Evolutionary conservation across 1,140 invertebrate species (phyloP), one percentile per base, ranked within the genome.

Genomic region (Macrostomum lignano): DNA sequence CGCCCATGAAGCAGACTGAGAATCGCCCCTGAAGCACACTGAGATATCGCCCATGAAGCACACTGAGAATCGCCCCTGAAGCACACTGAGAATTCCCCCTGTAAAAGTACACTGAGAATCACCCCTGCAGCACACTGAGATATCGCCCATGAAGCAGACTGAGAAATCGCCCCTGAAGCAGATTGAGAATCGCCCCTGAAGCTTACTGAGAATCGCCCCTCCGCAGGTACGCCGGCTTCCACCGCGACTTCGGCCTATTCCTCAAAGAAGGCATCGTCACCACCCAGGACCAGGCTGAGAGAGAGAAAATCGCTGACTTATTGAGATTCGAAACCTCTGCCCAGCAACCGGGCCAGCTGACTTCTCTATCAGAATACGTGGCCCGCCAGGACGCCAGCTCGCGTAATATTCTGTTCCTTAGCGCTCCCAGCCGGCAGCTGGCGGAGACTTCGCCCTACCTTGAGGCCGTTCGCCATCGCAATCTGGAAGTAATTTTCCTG

Each of bases 241-340:
- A 88, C 49, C 67, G 69, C 21, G 74, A 88, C 44, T 93, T 88
- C 53, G 72, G 72, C 2, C 51, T 88, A 21, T 94, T 84, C 50
- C 66, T 94, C 9, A 84, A 91, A 48, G 82, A 93, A 60, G 84
- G 81, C 21, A 81, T 93, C 46, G 69, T 91, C 4, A 73, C 72
- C 2, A 71, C 69, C 35, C 57, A 65, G 32, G 72, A 76, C 46
- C 67, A 74, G 38, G 45, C 65, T 0, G 71, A 78, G 10, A 44
- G 79, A 70, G 81, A 93, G 60, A 71, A 82, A 43, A 77, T 93
- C 40, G 69, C 71, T 0, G 79, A 82, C 56, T 59, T 93, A 15
- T 54, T 94, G 32, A 60, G 74, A 31, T 94, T 86, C 53, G 82
- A 94, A 58, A 82, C 79, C 0, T 91, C 81, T 2, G 67, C 67